Conservation (phyloP, 2,797 vertebrate genomes). For the Phataginus tricuspis region DNA sequence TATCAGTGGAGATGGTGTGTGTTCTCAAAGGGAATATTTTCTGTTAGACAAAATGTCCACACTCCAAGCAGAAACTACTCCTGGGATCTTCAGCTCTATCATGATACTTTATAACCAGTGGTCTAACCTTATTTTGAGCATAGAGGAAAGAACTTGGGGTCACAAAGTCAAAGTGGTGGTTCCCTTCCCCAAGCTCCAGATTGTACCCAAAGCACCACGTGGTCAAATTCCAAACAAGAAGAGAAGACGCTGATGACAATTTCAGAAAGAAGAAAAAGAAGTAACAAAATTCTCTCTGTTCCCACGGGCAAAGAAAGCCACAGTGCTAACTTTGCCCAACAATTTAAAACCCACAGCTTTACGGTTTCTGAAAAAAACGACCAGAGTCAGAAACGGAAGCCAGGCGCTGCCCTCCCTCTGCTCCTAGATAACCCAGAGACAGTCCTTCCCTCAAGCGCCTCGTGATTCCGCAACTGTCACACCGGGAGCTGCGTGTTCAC, state of each 20-base stretch:
- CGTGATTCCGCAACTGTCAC: not conserved
- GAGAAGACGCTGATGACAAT: not conserved
- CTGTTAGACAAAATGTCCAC: not conserved
- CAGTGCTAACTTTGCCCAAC: slow-evolving; percentile 53
- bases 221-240: slow-evolving; percentile 26
- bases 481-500: not conserved
- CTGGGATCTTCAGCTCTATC: not conserved
- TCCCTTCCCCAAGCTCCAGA: not conserved
- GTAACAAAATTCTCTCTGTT: slow-evolving; percentile 50
- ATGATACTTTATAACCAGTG: not conserved
- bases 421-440: not conserved
- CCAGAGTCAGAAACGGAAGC: slow-evolving; percentile 63
- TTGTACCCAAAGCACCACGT: not conserved
- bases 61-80: not conserved
- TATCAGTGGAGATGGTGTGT: not conserved
- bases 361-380: slow-evolving; percentile 50
- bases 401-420: not conserved
- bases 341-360: slow-evolving; percentile 67
- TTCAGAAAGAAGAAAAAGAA: slow-evolving; percentile 38
- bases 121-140: not conserved
- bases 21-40: not conserved
- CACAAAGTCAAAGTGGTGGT: not conserved
- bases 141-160: not conserved
- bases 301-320: slow-evolving; percentile 57
- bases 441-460: not conserved